Conservation (phyloP, 2,888 invertebrate genomes). For the Pollenia amentaria region DNA sequence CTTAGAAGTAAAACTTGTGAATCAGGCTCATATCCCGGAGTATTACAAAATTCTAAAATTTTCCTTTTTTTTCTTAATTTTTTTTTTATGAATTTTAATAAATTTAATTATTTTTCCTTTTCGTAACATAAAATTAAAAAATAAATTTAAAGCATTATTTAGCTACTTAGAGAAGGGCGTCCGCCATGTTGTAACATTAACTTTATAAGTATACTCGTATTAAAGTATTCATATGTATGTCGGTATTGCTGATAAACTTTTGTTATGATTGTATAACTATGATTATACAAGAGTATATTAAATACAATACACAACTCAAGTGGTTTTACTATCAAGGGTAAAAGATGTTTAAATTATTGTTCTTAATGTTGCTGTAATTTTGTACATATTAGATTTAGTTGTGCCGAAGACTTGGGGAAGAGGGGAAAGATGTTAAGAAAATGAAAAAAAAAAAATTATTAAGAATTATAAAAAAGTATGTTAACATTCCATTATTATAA, state of each 20-base stretch:
- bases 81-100: no score
- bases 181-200: no score
- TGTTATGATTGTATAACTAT: constrained; percentile 28
- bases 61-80: no score
- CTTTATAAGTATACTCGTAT: not conserved
- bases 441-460: not conserved
- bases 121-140: no score
- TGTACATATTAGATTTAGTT: not conserved
- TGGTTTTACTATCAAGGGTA: constrained; percentile 41
- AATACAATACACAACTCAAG: constrained; percentile 32
- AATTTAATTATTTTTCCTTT: no score
- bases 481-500: constrained; percentile 20
- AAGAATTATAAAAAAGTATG: constrained; percentile 13
- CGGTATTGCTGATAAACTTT: constrained; percentile 34
- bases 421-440: not conserved
- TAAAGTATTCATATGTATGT: not conserved
- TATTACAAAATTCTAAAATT: no score
- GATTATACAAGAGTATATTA: constrained; percentile 22
- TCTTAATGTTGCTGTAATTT: not conserved
- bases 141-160: no score
- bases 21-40: no score
- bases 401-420: not conserved
- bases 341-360: constrained; percentile 40
- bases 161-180: no score
- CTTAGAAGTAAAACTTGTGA: no score